A percentile compares a stretch with the other conserved stretches of the same genome.
Evolutionary conservation across 2,888 invertebrate genomes (phyloP).

Genomic region (Cepaea hortensis): DNA sequence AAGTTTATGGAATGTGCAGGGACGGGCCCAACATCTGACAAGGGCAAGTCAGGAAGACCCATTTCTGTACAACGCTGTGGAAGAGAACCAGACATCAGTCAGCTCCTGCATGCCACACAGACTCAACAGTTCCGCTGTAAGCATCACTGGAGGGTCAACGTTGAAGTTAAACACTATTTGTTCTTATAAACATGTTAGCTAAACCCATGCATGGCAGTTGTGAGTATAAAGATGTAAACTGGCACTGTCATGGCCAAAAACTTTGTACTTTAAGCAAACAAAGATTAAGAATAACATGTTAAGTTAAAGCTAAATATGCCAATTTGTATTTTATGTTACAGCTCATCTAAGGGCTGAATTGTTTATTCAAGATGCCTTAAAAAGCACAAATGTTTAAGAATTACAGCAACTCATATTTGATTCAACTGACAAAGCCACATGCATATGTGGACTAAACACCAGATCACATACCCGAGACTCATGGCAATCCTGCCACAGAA

Average conservation of each 20-base stretch:
- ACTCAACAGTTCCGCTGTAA: neutral
- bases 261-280: too few relatives aligned
- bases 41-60: constrained; percentile 33
- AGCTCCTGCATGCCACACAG: constrained; percentile 38
- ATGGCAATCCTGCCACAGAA: too few relatives aligned
- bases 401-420: too few relatives aligned
- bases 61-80: constrained; percentile 46
- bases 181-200: too few relatives aligned
- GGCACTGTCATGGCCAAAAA: too few relatives aligned
- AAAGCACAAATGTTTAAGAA: too few relatives aligned
- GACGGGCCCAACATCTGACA: constrained; percentile 32
- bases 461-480: too few relatives aligned
- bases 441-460: too few relatives aligned
- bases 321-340: neutral
- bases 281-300: neutral
- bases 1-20: constrained; percentile 48
- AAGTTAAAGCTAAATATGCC: too few relatives aligned
- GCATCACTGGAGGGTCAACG: constrained; percentile 1
- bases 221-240: neutral
- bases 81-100: constrained; percentile 43
- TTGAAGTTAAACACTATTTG: neutral
- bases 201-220: neutral
- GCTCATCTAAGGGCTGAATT: neutral
- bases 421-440: too few relatives aligned
- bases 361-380: too few relatives aligned